Percentiles rank a stretch among this genome's conserved stretches.
phyloP scores from a whole-genome alignment of 2,113 vertebrate species.

The Struthidea cinerea region DNA sequence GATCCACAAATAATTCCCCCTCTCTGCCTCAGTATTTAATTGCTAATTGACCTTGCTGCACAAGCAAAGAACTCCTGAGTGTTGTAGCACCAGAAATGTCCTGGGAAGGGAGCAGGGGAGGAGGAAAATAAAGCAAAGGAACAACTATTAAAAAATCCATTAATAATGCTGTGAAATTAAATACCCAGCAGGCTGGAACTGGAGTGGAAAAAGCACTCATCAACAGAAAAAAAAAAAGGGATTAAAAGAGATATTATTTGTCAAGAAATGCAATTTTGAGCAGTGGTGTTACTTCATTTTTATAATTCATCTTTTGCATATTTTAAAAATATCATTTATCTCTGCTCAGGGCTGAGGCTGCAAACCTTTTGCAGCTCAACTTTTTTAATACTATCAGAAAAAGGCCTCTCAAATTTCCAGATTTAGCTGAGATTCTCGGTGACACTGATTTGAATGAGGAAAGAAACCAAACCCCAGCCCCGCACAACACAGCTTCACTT shows the following conservation, averaged over 20 bases:
- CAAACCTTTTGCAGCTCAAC: background rate
- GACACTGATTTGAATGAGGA: background rate
- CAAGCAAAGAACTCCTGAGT: background rate
- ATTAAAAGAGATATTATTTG: background rate
- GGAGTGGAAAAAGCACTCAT: background rate
- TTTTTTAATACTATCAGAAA: background rate
- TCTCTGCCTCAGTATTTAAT: background rate
- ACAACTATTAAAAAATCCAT: background rate
- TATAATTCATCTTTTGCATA: background rate
- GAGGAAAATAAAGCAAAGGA: background rate
- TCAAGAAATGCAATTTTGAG: background rate
- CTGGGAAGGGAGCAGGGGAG: background rate
- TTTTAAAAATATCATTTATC: background rate
- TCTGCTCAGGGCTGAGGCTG: background rate
- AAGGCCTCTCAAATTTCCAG: background rate
- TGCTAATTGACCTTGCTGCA: background rate
- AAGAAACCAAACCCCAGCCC: background rate
- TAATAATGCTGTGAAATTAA: background rate
- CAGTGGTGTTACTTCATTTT: background rate
- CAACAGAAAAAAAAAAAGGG: background rate
- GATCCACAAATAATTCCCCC: background rate
- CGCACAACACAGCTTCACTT: background rate
- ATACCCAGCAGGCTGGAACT: background rate
- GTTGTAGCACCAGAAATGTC: background rate
- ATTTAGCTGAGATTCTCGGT: background rate